Base-by-base conservation (phyloP, 2,888 invertebrate species). In the Slavum lentiscoides region DNA sequence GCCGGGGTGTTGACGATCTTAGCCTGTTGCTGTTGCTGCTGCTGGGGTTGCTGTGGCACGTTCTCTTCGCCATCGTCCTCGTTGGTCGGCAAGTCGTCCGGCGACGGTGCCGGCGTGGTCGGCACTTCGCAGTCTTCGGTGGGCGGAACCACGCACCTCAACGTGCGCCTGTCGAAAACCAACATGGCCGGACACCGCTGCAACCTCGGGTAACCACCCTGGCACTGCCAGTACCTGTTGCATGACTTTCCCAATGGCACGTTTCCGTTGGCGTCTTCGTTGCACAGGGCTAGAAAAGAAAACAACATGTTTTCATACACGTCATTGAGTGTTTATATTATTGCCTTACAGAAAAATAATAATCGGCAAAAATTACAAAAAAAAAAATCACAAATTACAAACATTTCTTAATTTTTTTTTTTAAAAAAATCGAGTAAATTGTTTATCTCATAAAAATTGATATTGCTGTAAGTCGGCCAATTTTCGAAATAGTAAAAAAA, bases 191-290 rank as follows among this genome's bases (percentile, higher is more conserved):
- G 95, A 86, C 95, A 95, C 73, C 95, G 89, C 86, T 95, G 95
- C 9, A 96, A 91, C 82, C 95, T 92, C 9, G 96, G 96, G 87
- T 96, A 96, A 0, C 96, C 96, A 8, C 95, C 95, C 86, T 95
- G 95, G 86, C 96, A 96, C 86, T 95, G 94, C 96, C 96, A 96
- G 88, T 96, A 96, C 19, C 95, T 90, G 88, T 95, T 95, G 90
- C 95, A 96, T 74, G 95, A 95, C 87, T 95, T 95, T 84, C 95
- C 95, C 17, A 96, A 89, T 0, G 95, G 93, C 17, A 96, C 95
- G 87, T 95, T 95, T 83, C 95, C 95, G 87, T 96, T 95, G 75
- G 96, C 90, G 85, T 95, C 95, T 68, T 94, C 94, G 86, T 95
- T 95, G 88, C 95, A 96, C 74, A 96, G 91, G 82, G 95, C 95